Base-by-base conservation (phyloP, 2,113 vertebrate genomes). In the Physeter macrocephalus region DNA sequence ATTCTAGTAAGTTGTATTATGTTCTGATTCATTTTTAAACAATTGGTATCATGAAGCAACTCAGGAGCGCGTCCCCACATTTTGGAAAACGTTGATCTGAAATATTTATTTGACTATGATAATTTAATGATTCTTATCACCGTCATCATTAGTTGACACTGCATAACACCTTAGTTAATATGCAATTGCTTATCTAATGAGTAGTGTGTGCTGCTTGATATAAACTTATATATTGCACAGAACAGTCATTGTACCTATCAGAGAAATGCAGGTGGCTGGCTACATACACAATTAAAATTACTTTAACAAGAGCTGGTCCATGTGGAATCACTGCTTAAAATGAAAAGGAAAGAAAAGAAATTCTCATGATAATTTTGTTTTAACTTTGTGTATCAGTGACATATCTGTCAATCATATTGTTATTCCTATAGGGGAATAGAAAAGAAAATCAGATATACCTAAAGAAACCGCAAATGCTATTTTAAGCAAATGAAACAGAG, bases 251-350 rank as follows among this genome's bases (percentile, higher is more conserved):
- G 39, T 57, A 82, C 74, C 61, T 21, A 66, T 66, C 52, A 97
- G 34, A 52, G 54, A 54, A 61, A 96, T 49, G 62, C 2, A 66
- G 64, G 52, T 94, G 59, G 25, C 67, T 72, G 93, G 39, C 18
- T 91, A 78, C 31, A 23, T 57, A 95, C 0, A 71, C 72, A 95
- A 78, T 61, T n/a, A 96, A 94, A 57, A 90, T 84, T 31, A 82
- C 43, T 84, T 95, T 86, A 71, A 66, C 77, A 71, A 88, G 78
- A 41, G 54, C 61, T 25, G 72, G 31, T 25, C 96, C 57, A 39
- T 82, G 89, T 91, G 81, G 43, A 39, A 84, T 93, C 91, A 85
- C 75, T 90, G 43, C 61, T 90, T 59, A 61, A 91, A 85, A 36
- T 13, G 34, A 90, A 34, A 62, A 59, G 39, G 29, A 71, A 87